Base-by-base conservation (phyloP, 2,888 invertebrate genomes). In the Melanostoma scalare region DNA sequence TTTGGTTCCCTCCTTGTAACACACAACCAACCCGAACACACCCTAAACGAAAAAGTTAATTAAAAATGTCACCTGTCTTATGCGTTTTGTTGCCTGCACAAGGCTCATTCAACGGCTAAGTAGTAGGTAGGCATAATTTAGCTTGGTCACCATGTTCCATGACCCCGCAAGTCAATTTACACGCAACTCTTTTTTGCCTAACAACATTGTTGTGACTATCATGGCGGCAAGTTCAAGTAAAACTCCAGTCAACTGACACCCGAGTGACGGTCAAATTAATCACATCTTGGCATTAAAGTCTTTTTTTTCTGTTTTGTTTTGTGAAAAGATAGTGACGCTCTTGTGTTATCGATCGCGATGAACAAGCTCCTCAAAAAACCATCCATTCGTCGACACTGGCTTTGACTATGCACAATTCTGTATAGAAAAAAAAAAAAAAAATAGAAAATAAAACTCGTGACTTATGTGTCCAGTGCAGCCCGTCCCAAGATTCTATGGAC, bases 391-490 rank as follows among this genome's bases (percentile, higher is more conserved):
- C 67, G 67, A 38, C 67, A 61, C 53, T 65, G 60, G 67, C 67
- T 67, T 35, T 38, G n/a, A 50, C 36, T 50, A 63, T 50, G 50
- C 20, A 71, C 76, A 65, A 72, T 77, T 56, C 65, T 65, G 72
- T 65, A 53, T 20, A 20, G 1, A 1, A 20, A 20, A 20, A 20
- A 20, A 20, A 20, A 1, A 20, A 20, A 20, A 20, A 20, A 20
- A 20, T 20, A 20, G 0, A 63, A 63, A 63, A 10, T 67, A 36
- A 74, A 74, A 69, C 79, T 82, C 82, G 78, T 82, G 82, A 82
- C 82, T 82, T 82, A 73, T 78, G 69, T 65, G 78, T 73, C 63
- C 68, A 73, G 77, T 50, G n/a, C 72, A 75, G 44, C 58, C 75
- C 58, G 61, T 67, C 50, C 76, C 72, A 55, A 75, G 81, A 81